Percentiles rank a stretch among this genome's conserved stretches.
Evolutionary conservation across 2,888 invertebrate species (phyloP).

Genomic region (Deilephila elpenor): DNA sequence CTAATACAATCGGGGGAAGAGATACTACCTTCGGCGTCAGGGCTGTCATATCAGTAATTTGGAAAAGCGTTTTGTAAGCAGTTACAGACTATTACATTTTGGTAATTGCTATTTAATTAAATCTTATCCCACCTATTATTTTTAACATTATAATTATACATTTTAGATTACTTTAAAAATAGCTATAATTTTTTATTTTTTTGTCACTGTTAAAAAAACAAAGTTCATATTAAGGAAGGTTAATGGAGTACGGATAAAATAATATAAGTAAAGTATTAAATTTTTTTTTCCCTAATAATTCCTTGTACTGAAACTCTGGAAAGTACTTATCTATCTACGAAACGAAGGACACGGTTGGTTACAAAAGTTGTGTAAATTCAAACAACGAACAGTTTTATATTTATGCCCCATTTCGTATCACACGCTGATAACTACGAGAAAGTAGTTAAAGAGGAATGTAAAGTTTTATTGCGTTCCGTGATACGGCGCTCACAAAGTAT

Average conservation of each 20-base stretch:
- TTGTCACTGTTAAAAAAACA: too few species aligned
- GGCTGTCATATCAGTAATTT: slow-evolving; percentile 56
- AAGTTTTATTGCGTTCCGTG: slow-evolving; percentile 80
- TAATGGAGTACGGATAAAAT: too few species aligned
- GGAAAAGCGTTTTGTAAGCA: background rate
- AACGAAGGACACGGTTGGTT: background rate
- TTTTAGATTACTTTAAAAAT: too few species aligned
- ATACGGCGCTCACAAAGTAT: slow-evolving; percentile 75
- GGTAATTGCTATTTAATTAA: too few species aligned
- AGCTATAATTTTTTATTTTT: too few species aligned
- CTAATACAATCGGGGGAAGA: slow-evolving; percentile 84
- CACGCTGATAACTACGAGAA: slow-evolving; percentile 75
- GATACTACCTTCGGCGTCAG: slow-evolving; percentile 72
- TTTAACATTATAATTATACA: too few species aligned
- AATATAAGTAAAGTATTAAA: background rate
- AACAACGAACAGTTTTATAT: slow-evolving; percentile 55
- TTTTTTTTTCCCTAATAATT: too few species aligned
- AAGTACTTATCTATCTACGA: background rate
- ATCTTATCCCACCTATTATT: too few species aligned
- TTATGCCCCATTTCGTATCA: slow-evolving; percentile 71
- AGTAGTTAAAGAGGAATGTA: slow-evolving; percentile 81
- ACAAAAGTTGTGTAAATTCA: slow-evolving; percentile 31
- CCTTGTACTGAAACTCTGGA: background rate
- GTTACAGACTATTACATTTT: background rate
- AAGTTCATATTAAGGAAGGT: too few species aligned